phyloP scores from a whole-genome alignment of 2,113 vertebrate genomes.

The Rousettus leschenaultii region DNA sequence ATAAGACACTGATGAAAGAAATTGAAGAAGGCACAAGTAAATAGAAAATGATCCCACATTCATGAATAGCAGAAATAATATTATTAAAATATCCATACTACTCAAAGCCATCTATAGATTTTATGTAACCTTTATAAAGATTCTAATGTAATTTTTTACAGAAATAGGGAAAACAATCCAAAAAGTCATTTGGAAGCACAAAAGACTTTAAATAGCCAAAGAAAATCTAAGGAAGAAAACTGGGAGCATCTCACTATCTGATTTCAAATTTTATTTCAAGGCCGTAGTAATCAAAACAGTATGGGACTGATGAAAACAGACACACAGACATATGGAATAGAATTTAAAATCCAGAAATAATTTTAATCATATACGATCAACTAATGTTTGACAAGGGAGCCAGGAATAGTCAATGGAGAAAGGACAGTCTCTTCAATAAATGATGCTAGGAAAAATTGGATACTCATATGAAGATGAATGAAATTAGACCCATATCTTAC shows the following conservation, averaged over 20 bases:
- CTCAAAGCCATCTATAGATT: background rate
- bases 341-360: background rate
- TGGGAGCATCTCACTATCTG: background rate
- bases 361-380: background rate
- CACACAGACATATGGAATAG: background rate
- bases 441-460: background rate
- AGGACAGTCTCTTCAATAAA: background rate
- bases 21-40: background rate
- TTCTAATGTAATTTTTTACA: background rate
- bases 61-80: background rate
- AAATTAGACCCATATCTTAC: background rate
- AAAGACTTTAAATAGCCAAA: background rate
- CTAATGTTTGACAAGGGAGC: background rate
- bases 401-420: background rate
- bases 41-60: background rate
- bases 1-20: background rate
- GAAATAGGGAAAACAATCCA: background rate
- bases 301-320: background rate
- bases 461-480: background rate
- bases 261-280: background rate
- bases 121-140: background rate
- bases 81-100: too few relatives aligned
- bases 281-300: background rate
- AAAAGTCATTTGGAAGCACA: background rate
- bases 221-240: background rate